Conservation (phyloP, 1,140 invertebrate species). For the Stenopsyche tienmushanensis region DNA sequence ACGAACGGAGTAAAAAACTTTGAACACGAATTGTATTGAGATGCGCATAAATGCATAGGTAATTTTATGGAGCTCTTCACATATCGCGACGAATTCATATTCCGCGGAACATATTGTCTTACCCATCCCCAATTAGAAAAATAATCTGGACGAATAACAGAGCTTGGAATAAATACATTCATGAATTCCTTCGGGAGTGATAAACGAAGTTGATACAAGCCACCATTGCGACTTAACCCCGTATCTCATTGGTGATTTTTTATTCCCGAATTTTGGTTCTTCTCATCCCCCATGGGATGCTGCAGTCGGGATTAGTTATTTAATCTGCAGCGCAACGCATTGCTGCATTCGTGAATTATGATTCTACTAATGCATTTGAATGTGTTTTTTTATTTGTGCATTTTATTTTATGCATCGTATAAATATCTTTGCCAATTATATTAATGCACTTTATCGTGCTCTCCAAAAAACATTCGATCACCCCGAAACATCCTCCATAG, state of each 20-base stretch:
- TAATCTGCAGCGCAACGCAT: slow-evolving; percentile 38
- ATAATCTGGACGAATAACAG: not conserved
- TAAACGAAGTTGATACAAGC: not conserved
- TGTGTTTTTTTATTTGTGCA: slow-evolving; percentile 5
- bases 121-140: not conserved
- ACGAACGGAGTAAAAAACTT: slow-evolving; percentile 3
- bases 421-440: not conserved
- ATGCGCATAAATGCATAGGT: slow-evolving; percentile 28
- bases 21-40: slow-evolving; percentile 18
- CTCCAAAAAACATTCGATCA: too few species aligned
- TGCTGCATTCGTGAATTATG: slow-evolving; percentile 35
- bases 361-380: slow-evolving; percentile 32
- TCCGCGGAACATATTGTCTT: not conserved
- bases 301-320: slow-evolving; percentile 37
- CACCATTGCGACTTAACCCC: not conserved
- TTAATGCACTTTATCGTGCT: too few species aligned
- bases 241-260: slow-evolving; percentile 19
- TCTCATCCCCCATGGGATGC: slow-evolving; percentile 4
- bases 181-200: slow-evolving; percentile 1
- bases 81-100: not conserved
- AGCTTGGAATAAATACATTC: not conserved
- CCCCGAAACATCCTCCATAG: too few species aligned
- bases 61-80: too few species aligned
- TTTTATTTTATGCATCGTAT: not conserved
- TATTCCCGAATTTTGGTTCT: slow-evolving; percentile 1